Percentiles rank a stretch among this genome's conserved stretches.
These are phyloP conservation scores for Pelochelys cantorii DNA, from an alignment of 2,797 vertebrate species.

Conservation along the genomic window DNA sequence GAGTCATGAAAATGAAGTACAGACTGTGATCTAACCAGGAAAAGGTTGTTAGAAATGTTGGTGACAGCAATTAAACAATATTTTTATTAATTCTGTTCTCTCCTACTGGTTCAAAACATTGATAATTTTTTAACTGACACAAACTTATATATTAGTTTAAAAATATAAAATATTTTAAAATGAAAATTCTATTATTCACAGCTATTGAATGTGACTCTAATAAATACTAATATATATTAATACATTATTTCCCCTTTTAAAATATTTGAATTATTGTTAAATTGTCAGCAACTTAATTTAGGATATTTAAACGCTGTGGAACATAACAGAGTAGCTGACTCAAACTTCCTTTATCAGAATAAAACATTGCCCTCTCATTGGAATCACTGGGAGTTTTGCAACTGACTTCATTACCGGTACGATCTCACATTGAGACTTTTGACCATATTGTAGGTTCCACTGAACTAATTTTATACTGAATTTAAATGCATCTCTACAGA, in stretches of 20 bases:
- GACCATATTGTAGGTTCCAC: background rate
- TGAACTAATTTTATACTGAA: background rate
- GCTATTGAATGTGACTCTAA: background rate
- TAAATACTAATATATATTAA: background rate
- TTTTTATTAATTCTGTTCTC: background rate
- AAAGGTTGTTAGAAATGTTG: background rate
- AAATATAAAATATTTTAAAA: background rate
- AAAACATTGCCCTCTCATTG: background rate
- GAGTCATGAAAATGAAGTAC: background rate
- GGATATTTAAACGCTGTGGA: background rate
- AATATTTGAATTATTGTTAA: background rate
- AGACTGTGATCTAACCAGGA: background rate
- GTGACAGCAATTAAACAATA: background rate
- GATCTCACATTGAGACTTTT: background rate
- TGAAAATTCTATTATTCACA: background rate
- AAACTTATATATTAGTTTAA: background rate
- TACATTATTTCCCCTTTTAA: background rate
- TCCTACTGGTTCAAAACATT: background rate
- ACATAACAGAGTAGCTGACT: background rate
- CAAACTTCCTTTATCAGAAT: background rate
- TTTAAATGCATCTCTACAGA: background rate
- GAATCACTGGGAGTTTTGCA: constrained; percentile 15
- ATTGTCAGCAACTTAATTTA: background rate
- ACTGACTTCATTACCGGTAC: background rate
- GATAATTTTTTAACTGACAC: background rate